phyloP scores from a whole-genome alignment of 2,797 vertebrate species.

The Poeciliopsis gracilis region DNA sequence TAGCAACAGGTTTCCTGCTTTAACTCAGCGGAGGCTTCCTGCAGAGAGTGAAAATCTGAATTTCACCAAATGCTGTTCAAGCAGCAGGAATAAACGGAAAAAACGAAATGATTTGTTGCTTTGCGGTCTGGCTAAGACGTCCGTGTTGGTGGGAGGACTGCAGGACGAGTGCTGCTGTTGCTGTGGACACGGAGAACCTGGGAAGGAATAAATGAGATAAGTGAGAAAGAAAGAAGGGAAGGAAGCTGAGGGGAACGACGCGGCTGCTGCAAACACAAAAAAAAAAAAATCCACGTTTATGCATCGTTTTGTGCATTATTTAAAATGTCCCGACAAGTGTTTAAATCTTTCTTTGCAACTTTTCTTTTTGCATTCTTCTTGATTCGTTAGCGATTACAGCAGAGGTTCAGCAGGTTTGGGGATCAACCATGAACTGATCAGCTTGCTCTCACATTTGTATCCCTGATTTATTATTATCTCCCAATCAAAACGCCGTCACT shows the following conservation, averaged over 20 bases:
- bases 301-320: constrained; percentile 6
- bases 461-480: constrained; percentile 44
- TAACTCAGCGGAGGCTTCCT: constrained; percentile 33
- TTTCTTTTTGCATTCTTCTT: constrained; percentile 15
- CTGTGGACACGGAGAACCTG: constrained; percentile 70
- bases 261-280: neutral
- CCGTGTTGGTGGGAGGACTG: constrained; percentile 45
- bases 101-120: constrained; percentile 22
- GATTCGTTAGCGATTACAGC: constrained; percentile 31
- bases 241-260: constrained; percentile 14
- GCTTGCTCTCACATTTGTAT: constrained; percentile 29
- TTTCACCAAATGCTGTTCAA: constrained; percentile 15
- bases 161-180: constrained; percentile 57
- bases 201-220: constrained; percentile 73
- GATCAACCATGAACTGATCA: constrained; percentile 11
- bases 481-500: constrained; percentile 32
- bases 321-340: neutral
- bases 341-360: neutral
- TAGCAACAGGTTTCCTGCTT: constrained; percentile 64
- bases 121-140: constrained; percentile 42
- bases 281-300: neutral
- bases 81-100: neutral
- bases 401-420: constrained; percentile 19
- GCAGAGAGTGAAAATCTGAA: constrained; percentile 25
- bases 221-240: constrained; percentile 46